Evolutionary conservation across 2,797 vertebrate genomes (phyloP), one percentile per base, ranked within the genome.

Genomic region (Anguilla marmorata): DNA sequence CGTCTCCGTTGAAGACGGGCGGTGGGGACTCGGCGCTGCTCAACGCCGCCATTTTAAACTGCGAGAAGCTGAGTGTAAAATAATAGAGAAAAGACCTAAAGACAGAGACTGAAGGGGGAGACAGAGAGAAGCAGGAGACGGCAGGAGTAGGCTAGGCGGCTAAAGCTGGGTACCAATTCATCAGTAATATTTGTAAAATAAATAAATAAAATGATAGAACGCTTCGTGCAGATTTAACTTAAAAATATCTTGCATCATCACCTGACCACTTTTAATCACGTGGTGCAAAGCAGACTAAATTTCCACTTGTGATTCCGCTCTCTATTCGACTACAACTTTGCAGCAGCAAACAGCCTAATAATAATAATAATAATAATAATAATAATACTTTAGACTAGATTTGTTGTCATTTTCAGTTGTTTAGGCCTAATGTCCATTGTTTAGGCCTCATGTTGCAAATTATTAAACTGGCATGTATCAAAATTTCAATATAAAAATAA

Each of bases 11-110:
- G 92, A 96, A 96, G 92, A 97, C 96, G 94, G 96, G 94, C 95
- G 95, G 96, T 95, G 96, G 96, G 87, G 96, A 96, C 95, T 96
- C 96, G 95, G 96, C 96, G 96, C 94, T 97, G 94, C 95, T 96
- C 94, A 96, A 96, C 95, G 96, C 96, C 96, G 96, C 96, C 96
- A 97, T 97, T 96, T 96, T 96, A 96, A 95, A 96, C 94, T 95
- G 95, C 93, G 94, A 96, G 95, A 92, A 94, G 93, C 88, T 87
- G 95, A 96, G 94, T 93, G 95, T 93, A 95, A 95, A 94, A 95
- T 94, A 95, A 95, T 91, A 91, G 90, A 90, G 86, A 92, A 92
- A 90, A 88, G 86, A 79, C 74, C 14, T 79, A 79, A 89, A 90
- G 89, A 92, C 85, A 88, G 91, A 87, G 87, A 92, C 95, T 89